Percentiles rank a stretch among this genome's conserved stretches.
Conservation (phyloP, 2,888 invertebrate species). For the Synanthedon myopaeformis region DNA sequence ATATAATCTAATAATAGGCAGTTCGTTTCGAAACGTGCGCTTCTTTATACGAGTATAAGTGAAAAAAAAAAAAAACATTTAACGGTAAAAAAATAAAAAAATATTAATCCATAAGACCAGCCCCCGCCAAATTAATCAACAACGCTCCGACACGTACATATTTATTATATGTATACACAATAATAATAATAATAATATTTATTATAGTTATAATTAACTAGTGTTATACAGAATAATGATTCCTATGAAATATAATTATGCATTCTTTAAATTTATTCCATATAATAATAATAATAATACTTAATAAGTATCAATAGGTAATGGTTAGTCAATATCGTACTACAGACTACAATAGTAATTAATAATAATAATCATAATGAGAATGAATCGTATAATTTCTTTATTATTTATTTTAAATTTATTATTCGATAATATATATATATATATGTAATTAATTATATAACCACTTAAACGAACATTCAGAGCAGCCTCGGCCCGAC, state of each 20-base stretch:
- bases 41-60: constrained; percentile 57
- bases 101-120: constrained; percentile 65
- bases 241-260: constrained; percentile 73
- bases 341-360: constrained; percentile 62
- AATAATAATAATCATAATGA: constrained; percentile 41
- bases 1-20: constrained; percentile 72
- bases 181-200: constrained; percentile 58
- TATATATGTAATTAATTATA: constrained; percentile 10
- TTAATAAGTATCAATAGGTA: constrained; percentile 70
- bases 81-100: constrained; percentile 71
- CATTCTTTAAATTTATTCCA: constrained; percentile 70
- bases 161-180: constrained; percentile 12
- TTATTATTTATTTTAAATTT: constrained; percentile 60
- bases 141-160: constrained; percentile 39
- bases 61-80: constrained; percentile 46
- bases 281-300: constrained; percentile 70
- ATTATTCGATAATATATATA: constrained; percentile 63
- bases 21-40: constrained; percentile 52
- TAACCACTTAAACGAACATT: constrained; percentile 60
- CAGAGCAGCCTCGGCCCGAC: constrained; percentile 59
- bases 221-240: constrained; percentile 72
- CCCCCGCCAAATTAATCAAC: constrained; percentile 54
- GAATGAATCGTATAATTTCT: constrained; percentile 65
- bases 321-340: constrained; percentile 68
- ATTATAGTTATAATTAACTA: constrained; percentile 70